Evolutionary conservation across 1,140 invertebrate genomes (phyloP).

Genomic region (Monomorium pharaonis): DNA sequence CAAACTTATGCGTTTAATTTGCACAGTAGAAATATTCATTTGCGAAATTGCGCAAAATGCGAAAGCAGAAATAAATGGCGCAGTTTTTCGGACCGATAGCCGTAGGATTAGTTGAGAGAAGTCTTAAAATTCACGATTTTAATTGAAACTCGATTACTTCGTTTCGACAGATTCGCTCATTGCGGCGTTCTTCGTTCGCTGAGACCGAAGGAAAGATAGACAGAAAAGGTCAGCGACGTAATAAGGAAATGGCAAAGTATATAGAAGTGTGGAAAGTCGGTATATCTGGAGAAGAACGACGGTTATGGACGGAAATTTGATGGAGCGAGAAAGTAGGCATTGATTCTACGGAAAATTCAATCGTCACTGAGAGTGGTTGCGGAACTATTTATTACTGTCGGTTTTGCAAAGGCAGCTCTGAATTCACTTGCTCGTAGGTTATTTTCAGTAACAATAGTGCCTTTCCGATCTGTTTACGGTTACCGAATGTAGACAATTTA

Average conservation of each 20-base stretch:
- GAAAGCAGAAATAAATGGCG: background rate
- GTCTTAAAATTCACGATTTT: background rate
- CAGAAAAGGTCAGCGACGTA: conserved; percentile 5
- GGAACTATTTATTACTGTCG: conserved; percentile 25
- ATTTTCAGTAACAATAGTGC: background rate
- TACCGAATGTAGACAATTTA: background rate
- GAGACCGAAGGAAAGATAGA: background rate
- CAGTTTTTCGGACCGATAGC: background rate
- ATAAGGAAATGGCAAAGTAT: conserved; percentile 11
- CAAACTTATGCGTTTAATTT: background rate
- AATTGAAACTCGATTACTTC: conserved; percentile 29
- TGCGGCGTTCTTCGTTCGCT: background rate
- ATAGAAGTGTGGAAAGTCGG: background rate
- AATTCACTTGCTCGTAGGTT: conserved; percentile 1
- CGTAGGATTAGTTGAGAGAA: background rate
- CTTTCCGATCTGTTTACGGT: background rate
- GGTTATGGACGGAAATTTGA: conserved; percentile 1
- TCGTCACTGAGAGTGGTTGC: conserved; percentile 5
- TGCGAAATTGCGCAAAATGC: background rate
- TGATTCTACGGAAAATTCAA: conserved; percentile 39
- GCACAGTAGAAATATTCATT: background rate
- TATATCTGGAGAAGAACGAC: background rate
- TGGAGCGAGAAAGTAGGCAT: conserved; percentile 1
- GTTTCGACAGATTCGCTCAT: background rate
- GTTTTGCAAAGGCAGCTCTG: background rate